Base-by-base conservation (phyloP, 92 coral and sea anemone genomes). In the Virgularia gustaviana region DNA sequence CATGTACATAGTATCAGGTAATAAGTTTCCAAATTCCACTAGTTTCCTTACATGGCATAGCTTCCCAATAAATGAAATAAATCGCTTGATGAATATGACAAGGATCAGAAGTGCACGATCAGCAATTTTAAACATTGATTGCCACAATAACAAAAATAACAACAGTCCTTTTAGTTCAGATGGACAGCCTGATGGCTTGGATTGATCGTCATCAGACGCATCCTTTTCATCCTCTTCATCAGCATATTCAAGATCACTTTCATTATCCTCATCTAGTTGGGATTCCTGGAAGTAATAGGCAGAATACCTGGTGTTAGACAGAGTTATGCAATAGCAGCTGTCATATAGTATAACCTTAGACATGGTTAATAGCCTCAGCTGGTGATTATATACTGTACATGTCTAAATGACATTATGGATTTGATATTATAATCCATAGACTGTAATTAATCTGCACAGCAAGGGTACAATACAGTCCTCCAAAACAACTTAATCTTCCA, bases 1-100 rank as follows among this genome's bases (percentile, higher is more conserved):
- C 80, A 78, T 61, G 75, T 83, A 78, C 52, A 83, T 18, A 25
- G 87, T 83, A 42, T 49, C 53, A 56, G 87, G 86, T 27, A 83
- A 33, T 6, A 29, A 44, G 31, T 78, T 49, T 63, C 83, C 84
- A 78, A 83, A 83, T 44, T 78, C 57, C 8, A 83, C 23, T n/a
- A 82, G 63, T 47, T 36, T 23, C 18, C 49, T 71, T 10, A 56
- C 36, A 70, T 72, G 44, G 45, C 61, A 3, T 15, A 83, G 27
- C 18, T 37, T 63, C 16, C 87, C 87, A 67, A 82, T 45, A 1
- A 22, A 41, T 22, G 20, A 25, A 4, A 82, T 33, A 58, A 82
- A 82, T 15, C 34, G 57, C 70, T 44, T 77, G 41, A 82, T 29
- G 55, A 82, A 82, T 56, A 76, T 82, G 9, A 82, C 6, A 15